Evolutionary conservation across 92 coral and sea anemone genomes (phyloP).

Genomic region (Palythoa heliodiscus): DNA sequence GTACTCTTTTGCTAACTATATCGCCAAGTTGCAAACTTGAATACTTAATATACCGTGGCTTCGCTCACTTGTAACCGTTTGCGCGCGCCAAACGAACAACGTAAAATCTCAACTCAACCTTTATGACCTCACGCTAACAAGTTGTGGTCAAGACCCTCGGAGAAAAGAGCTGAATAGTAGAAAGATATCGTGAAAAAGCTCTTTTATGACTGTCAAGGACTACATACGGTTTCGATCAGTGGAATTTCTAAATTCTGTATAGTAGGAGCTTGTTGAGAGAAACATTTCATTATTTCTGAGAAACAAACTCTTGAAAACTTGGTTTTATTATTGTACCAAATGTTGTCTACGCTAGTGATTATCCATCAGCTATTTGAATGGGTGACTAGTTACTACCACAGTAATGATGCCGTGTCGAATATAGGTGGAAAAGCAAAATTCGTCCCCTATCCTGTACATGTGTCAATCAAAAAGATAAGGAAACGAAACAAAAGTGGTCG

Average conservation of each 20-base stretch:
- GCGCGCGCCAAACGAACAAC: background rate
- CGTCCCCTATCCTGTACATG: background rate
- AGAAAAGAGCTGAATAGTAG: background rate
- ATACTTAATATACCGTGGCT: no score
- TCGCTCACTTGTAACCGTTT: background rate
- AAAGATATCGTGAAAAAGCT: background rate
- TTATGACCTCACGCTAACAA: background rate
- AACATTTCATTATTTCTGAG: background rate
- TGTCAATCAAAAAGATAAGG: background rate
- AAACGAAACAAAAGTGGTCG: background rate
- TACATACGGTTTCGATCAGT: background rate
- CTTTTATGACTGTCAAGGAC: background rate
- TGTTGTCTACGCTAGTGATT: constrained; percentile 28
- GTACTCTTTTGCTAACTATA: no score
- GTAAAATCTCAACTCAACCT: background rate
- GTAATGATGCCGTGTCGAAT: background rate
- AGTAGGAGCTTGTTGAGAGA: background rate
- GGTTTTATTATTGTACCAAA: background rate
- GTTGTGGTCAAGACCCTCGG: background rate
- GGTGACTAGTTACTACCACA: background rate
- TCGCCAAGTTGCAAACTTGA: no score
- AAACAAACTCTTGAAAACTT: background rate
- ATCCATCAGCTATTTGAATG: background rate
- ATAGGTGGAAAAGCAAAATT: background rate
- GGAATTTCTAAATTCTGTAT: no score